Base-by-base conservation (phyloP, 2,888 invertebrate species). In the Dastarcus helophoroides region DNA sequence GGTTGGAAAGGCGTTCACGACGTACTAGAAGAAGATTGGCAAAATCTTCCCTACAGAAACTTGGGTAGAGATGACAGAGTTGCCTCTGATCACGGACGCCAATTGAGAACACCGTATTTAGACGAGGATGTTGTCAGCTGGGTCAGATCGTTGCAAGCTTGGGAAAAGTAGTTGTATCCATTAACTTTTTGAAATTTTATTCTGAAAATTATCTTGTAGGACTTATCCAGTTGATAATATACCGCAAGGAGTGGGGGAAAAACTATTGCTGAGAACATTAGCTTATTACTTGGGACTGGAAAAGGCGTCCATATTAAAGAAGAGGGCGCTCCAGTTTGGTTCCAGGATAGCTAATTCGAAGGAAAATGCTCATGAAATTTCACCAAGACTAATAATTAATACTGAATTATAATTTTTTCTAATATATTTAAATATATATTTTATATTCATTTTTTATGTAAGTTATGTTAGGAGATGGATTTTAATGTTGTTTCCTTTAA, bases 291-390 rank as follows among this genome's bases (percentile, higher is more conserved):
- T 86, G 19, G 82, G 83, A 1, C 63, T 86, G 19, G 56, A 54
- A 38, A 60, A 65, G 30, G 75, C 76, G 3, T 73, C 79, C 3
- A 58, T 60, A 23, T 71, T 88, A 27, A 88, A 86, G 23, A 98
- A 98, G 61, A 65, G 91, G 54, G 98, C 97, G 0, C 74, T 98
- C 45, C 98, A 98, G 58, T 98, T 98, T 67, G 98, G 98, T 7
- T 90, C 91, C 0, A 71, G 89, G 52, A 93, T 98, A 51, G 97
- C 91, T 3, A 83, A 89, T 57, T 74, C 76, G 26, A 88, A 83
- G 55, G 88, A 93, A 64, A 89, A 86, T 56, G 94, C 85, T 3
- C 71, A 73, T 50, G 79, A 88, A 53, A 49, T 74, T 34, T 90
- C 90, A 16, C 26, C 34, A 24, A 37, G 50, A 34, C 37, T 52